These are phyloP conservation scores for Aspidoscelis tigris DNA, from an alignment of 2,113 vertebrate species.

Conservation along the genomic window DNA sequence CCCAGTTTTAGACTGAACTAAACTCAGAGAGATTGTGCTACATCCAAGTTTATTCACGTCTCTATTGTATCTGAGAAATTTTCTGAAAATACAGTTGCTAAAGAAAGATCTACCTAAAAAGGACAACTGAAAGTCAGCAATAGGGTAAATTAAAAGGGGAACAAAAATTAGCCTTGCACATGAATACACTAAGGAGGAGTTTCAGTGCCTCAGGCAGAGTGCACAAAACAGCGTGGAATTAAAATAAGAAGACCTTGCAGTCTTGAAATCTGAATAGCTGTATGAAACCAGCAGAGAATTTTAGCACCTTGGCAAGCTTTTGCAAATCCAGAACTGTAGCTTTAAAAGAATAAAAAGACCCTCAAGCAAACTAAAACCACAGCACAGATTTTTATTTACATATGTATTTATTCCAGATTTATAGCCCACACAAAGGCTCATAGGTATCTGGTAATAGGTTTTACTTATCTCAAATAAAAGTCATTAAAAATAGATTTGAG, in stretches of 20 bases:
- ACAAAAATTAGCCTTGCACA: fast-evolving
- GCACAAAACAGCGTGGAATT: not conserved
- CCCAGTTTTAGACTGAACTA: too few relatives aligned
- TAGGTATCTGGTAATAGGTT: not conserved
- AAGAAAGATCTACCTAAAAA: not conserved
- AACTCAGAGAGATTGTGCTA: too few relatives aligned
- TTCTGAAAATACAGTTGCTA: not conserved
- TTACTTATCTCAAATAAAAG: conserved; percentile 17
- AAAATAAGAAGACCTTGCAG: not conserved
- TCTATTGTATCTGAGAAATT: not conserved
- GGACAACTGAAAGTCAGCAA: conserved; percentile 3
- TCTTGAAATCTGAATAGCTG: conserved; percentile 4
- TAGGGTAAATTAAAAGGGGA: conserved; percentile 25
- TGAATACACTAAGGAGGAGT: not conserved
- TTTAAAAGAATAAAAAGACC: not conserved
- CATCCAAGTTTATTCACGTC: too few relatives aligned
- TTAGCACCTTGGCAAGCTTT: not conserved
- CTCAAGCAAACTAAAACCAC: not conserved
- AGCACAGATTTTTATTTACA: conserved; percentile 10
- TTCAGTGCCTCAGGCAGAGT: not conserved
- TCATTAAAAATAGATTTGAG: not conserved
- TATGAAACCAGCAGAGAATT: not conserved
- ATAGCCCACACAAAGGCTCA: not conserved
- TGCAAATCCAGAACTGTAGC: not conserved
- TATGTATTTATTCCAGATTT: conserved; percentile 11